Base-by-base conservation (phyloP, 2,797 vertebrate species). In the Ctenopoma kingsleyae region DNA sequence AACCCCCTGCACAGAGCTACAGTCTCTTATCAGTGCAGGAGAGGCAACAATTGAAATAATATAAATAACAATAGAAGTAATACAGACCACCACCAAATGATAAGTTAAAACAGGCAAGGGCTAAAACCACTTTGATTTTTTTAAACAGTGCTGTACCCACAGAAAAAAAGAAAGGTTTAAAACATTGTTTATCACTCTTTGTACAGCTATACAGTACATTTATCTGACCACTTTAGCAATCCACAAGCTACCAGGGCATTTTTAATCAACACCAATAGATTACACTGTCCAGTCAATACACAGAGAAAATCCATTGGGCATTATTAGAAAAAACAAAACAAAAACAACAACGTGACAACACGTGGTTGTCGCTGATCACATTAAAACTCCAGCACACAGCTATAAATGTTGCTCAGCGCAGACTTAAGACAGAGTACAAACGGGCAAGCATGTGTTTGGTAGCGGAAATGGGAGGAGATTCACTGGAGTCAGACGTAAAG, bases 81-180 rank as follows among this genome's bases (percentile, higher is more conserved):
- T 91, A 94, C 93, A 94, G 90, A 94, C 90, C 90, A 95, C 93
- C 91, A 95, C 90, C 87, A 93, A 94, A 93, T 94, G 67, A 94
- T 88, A 94, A 92, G 76, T 91, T 83, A 90, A 92, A 94, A 94
- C 93, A 95, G 92, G 93, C 92, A 93, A 94, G 91, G 92, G 91
- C 88, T 90, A 87, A 87, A 93, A 94, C 89, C 91, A 92, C 92
- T 88, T 91, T 68, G 89, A 90, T 89, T 90, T 85, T 85, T 85
- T 87, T 75, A 67, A 91, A 93, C 93, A 94, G 93, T 89, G 92
- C 93, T 92, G 93, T 91, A 93, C 88, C 88, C 87, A 93, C 93
- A 92, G 84, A 90, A 89, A 93, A 87, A 92, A 86, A 32, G 49
- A 87, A 93, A 90, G 74, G 62, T 88, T 89, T 84, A 84, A 90